Conservation (phyloP, 2,888 invertebrate species). For the Lasioglossum zephyrum region DNA sequence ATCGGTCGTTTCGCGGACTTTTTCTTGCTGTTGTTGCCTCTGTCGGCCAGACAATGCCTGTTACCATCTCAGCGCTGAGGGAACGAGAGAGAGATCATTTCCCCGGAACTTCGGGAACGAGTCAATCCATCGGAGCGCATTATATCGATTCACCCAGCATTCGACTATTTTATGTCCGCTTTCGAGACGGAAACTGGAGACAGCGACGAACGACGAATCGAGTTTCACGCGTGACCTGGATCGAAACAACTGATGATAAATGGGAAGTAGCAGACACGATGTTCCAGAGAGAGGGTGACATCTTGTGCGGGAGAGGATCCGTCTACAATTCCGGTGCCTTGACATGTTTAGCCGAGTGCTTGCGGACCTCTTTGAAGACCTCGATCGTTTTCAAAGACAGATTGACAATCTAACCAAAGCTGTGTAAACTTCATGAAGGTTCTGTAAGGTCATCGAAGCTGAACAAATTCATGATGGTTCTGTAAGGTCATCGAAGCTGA, state of each 20-base stretch:
- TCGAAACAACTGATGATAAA: neutral
- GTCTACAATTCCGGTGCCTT: neutral
- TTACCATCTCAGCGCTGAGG: slow-evolving; percentile 14
- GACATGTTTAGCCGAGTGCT: neutral
- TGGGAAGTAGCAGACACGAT: neutral
- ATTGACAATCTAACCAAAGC: neutral
- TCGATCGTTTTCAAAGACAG: neutral
- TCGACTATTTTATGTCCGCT: neutral
- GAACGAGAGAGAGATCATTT: slow-evolving; percentile 18
- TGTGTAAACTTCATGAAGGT: too few species aligned
- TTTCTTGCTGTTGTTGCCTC: neutral
- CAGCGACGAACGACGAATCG: neutral
- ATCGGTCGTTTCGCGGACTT: slow-evolving; percentile 16
- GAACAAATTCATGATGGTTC: too few species aligned
- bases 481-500: too few species aligned
- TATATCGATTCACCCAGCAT: neutral
- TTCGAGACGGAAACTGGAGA: neutral
- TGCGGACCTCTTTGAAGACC: neutral
- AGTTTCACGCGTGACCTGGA: slow-evolving; percentile 10
- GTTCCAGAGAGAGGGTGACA: neutral
- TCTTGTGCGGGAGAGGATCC: neutral
- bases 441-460: too few species aligned
- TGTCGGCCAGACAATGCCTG: slow-evolving; percentile 31
- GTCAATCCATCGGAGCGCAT: neutral
- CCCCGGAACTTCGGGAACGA: neutral